phyloP scores from a whole-genome alignment of 2,113 vertebrate species.

The Passerina amoena region DNA sequence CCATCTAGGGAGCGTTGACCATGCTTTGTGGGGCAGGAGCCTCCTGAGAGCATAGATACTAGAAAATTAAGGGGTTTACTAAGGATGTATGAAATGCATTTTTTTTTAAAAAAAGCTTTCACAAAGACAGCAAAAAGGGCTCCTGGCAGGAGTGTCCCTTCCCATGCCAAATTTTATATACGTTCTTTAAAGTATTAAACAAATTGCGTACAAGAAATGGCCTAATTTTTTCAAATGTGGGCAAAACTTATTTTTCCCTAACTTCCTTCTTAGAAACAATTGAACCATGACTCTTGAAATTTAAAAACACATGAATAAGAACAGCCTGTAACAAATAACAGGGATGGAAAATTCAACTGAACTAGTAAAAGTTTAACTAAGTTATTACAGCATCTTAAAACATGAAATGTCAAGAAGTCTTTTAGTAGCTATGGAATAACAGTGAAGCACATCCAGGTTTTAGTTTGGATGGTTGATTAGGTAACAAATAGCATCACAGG shows the following conservation, averaged over 20 bases:
- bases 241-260: neutral
- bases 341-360: slow-evolving; percentile 17
- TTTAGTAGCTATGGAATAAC: neutral
- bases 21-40: neutral
- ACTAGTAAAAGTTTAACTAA: slow-evolving; percentile 10
- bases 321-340: neutral
- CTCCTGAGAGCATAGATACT: neutral
- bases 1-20: neutral
- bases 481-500: neutral
- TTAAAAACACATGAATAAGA: slow-evolving; percentile 4
- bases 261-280: slow-evolving; percentile 11
- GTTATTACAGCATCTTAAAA: neutral
- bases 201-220: neutral
- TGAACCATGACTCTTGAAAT: slow-evolving; percentile 29
- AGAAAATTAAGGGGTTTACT: neutral
- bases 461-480: neutral
- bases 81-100: neutral
- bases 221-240: neutral
- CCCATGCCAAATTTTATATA: neutral
- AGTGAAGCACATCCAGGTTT: neutral
- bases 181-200: neutral
- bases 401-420: neutral
- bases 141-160: neutral
- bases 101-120: neutral
- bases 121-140: neutral